Percentiles rank a stretch among this genome's conserved stretches.
These are phyloP conservation scores for Nanorana parkeri DNA, from an alignment of 2,113 vertebrate species.

Conservation along the genomic window DNA sequence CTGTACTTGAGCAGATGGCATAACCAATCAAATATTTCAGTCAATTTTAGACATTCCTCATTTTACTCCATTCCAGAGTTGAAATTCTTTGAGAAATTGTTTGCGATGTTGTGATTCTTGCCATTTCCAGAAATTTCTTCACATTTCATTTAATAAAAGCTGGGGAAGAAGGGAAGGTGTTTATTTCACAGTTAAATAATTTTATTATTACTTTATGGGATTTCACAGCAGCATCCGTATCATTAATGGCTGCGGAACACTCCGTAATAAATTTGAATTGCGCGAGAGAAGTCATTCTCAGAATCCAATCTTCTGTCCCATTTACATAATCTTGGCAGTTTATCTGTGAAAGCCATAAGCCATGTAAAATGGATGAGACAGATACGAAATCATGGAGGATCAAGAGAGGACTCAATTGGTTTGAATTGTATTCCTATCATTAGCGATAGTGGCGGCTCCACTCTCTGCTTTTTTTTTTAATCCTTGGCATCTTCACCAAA, in stretches of 20 bases:
- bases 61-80: no score
- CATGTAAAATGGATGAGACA: slow-evolving; percentile 4
- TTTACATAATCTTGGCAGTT: slow-evolving; percentile 5
- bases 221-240: not conserved
- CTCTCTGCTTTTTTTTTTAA: not conserved
- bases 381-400: slow-evolving; percentile 15
- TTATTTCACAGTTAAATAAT: not conserved
- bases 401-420: slow-evolving; percentile 17
- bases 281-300: not conserved
- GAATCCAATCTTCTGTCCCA: not conserved
- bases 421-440: slow-evolving; percentile 16
- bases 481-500: not conserved
- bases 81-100: no score
- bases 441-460: not conserved
- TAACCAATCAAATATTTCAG: no score
- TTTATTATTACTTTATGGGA: not conserved
- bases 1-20: no score
- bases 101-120: no score
- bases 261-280: slow-evolving; percentile 13
- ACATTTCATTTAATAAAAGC: not conserved
- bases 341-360: not conserved
- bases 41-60: no score
- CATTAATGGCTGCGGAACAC: not conserved
- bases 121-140: no score
- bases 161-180: not conserved